These are phyloP conservation scores for Siniperca undulata DNA, from an alignment of 2,797 vertebrate genomes.

Conservation along the genomic window DNA sequence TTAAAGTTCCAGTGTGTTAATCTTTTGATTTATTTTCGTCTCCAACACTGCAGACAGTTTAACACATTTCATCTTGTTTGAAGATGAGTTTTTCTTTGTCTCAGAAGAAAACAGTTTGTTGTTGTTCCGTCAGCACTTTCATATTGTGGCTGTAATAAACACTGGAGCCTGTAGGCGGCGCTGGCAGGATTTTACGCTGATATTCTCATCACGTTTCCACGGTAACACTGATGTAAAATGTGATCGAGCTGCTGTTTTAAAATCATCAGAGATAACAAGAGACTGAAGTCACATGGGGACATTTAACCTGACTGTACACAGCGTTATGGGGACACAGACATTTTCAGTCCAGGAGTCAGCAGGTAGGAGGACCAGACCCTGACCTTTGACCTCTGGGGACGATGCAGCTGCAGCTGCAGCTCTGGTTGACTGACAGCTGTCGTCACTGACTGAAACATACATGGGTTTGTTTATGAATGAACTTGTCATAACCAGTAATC, in stretches of 20 bases:
- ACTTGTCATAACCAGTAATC: not conserved
- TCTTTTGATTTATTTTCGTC: not conserved
- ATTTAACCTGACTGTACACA: not conserved
- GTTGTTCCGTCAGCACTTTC: not conserved
- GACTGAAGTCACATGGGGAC: slow-evolving; percentile 1
- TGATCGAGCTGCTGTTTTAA: slow-evolving; percentile 11
- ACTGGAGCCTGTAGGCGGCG: slow-evolving; percentile 13
- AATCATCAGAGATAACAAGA: slow-evolving; percentile 17
- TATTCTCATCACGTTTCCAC: not conserved
- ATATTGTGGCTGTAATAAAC: slow-evolving; percentile 6
- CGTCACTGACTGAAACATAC: slow-evolving; percentile 8
- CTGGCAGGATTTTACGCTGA: not conserved
- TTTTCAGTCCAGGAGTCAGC: slow-evolving; percentile 8
- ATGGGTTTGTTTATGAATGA: slow-evolving; percentile 18
- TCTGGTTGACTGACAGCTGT: not conserved
- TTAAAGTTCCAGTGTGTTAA: slow-evolving; percentile 10
- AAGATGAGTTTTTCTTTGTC: not conserved
- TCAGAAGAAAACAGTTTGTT: not conserved
- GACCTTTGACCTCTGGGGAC: slow-evolving; percentile 22
- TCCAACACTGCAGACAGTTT: not conserved
- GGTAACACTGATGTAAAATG: slow-evolving; percentile 19
- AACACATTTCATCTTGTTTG: not conserved
- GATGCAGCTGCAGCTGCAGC: not conserved
- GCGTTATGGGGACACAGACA: not conserved
- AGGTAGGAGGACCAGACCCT: not conserved